phyloP scores from a whole-genome alignment of 2,888 invertebrate species.

The Folsomia candida region DNA sequence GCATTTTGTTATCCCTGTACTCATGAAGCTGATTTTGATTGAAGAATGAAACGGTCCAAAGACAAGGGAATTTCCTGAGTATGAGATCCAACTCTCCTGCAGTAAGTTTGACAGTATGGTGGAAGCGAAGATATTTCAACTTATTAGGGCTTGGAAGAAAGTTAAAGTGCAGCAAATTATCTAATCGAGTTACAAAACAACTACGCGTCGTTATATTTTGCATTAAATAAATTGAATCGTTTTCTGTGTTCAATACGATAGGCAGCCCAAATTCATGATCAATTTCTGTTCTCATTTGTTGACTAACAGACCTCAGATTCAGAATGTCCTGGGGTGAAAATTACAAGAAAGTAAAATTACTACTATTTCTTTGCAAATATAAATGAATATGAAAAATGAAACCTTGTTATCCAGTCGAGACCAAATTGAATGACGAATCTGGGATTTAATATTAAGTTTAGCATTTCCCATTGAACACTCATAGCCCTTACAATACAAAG shows the following conservation, averaged over 20 bases:
- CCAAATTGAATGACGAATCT: slow-evolving; percentile 30
- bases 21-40: not conserved
- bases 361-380: too few species aligned
- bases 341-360: too few species aligned
- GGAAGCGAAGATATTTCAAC: not conserved
- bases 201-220: not conserved
- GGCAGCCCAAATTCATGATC: not conserved
- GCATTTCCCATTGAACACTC: too few species aligned
- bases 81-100: not conserved
- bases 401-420: slow-evolving; percentile 13
- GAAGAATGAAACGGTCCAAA: not conserved
- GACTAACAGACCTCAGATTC: slow-evolving; percentile 23
- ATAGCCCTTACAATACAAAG: too few species aligned
- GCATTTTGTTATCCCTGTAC: not conserved
- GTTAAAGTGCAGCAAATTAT: slow-evolving; percentile 1
- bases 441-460: too few species aligned
- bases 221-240: not conserved
- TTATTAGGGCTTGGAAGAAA: not conserved
- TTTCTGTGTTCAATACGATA: not conserved
- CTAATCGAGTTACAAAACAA: not conserved
- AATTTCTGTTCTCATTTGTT: not conserved
- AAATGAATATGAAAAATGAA: too few species aligned
- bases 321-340: too few species aligned
- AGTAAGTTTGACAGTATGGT: not conserved
- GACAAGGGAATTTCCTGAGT: not conserved